Evolutionary conservation across 2,888 invertebrate genomes (phyloP).

Genomic region (Rosalia funebris): DNA sequence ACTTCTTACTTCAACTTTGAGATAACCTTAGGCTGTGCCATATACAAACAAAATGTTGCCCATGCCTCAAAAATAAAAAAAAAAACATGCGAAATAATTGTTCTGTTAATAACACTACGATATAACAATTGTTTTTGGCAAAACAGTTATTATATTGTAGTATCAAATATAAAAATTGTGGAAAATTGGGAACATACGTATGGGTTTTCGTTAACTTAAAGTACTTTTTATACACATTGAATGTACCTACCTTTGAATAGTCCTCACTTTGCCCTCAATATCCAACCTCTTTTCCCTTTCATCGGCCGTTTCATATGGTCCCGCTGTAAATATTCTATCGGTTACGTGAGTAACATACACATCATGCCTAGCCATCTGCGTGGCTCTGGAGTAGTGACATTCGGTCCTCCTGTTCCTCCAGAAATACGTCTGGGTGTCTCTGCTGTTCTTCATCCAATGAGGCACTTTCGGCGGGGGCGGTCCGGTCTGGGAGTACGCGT

Average conservation of each 20-base stretch:
- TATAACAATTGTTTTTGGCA: no score
- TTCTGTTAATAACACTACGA: no score
- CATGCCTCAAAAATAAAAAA: no score
- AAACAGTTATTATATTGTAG: no score
- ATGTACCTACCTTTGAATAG: conserved; percentile 70
- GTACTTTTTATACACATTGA: no score
- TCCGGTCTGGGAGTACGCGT: conserved; percentile 86
- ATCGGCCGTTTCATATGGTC: conserved; percentile 74
- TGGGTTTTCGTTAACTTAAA: no score
- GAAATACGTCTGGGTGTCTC: conserved; percentile 74
- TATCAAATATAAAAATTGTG: no score
- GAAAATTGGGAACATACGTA: no score
- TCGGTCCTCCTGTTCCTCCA: conserved; percentile 68
- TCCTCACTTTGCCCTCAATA: conserved; percentile 64
- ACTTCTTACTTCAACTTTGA: no score
- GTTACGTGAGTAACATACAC: conserved; percentile 71
- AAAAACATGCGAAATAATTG: no score
- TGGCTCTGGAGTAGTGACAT: conserved; percentile 68
- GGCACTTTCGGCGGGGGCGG: conserved; percentile 68
- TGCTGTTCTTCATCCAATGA: conserved; percentile 66
- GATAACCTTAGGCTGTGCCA: no score
- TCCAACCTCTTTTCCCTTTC: conserved; percentile 70
- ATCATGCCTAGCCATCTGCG: conserved; percentile 71
- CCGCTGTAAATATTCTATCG: conserved; percentile 71
- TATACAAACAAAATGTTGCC: no score